Conservation (phyloP, 2,888 invertebrate species). For the Dastarcus helophoroides region DNA sequence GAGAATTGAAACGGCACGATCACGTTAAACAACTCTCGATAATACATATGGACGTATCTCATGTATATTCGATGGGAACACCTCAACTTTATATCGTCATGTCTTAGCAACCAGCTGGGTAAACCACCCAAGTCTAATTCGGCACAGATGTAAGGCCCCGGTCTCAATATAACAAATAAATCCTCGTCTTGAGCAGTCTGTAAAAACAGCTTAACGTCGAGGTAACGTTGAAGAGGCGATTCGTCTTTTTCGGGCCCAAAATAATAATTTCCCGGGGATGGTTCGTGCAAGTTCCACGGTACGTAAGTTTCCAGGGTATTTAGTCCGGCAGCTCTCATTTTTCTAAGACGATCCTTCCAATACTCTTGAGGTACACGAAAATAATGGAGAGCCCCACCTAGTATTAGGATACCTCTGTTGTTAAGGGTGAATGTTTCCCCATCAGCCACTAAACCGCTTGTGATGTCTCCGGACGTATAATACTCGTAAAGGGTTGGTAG, state of each 20-base stretch:
- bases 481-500: slow-evolving; percentile 32
- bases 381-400: slow-evolving; percentile 63
- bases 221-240: slow-evolving; percentile 40
- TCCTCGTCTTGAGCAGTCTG: slow-evolving; percentile 52
- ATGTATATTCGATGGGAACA: slow-evolving; percentile 20
- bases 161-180: slow-evolving; percentile 67
- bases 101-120: slow-evolving; percentile 31
- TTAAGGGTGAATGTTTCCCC: slow-evolving; percentile 31
- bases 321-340: slow-evolving; percentile 71
- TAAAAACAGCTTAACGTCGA: slow-evolving; percentile 54
- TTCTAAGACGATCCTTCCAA: slow-evolving; percentile 69
- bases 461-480: slow-evolving; percentile 29
- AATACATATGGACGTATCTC: slow-evolving; percentile 18
- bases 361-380: slow-evolving; percentile 67
- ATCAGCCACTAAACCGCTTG: slow-evolving; percentile 18
- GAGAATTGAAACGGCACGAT: slow-evolving; percentile 42
- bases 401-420: slow-evolving; percentile 30
- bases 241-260: slow-evolving; percentile 49
- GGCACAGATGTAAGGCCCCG: slow-evolving; percentile 87
- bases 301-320: slow-evolving; percentile 80
- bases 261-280: slow-evolving; percentile 50
- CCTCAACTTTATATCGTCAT: slow-evolving; percentile 39
- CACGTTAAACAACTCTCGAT: slow-evolving; percentile 33
- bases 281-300: slow-evolving; percentile 82
- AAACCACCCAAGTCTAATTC: slow-evolving; percentile 61